Conservation (phyloP, 2,888 invertebrate genomes). For the Parasteatoda lunata region DNA sequence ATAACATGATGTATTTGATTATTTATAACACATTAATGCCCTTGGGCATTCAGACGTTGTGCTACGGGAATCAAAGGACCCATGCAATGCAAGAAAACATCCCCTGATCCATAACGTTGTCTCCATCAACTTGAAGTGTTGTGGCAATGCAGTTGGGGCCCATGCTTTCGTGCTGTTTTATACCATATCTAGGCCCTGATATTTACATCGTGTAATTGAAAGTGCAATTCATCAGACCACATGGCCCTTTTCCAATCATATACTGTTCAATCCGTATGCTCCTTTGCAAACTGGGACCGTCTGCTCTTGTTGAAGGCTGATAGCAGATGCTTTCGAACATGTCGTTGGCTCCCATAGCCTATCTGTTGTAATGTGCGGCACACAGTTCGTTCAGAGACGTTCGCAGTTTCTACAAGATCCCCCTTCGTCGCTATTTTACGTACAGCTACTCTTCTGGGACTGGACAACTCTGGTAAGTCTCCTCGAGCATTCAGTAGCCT, state of each 20-base stretch:
- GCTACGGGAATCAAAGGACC: neutral
- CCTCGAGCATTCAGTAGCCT: constrained; percentile 25
- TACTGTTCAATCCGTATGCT: neutral
- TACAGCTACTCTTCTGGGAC: neutral
- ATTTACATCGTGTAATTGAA: neutral
- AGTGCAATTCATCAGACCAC: no score
- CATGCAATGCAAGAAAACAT: neutral
- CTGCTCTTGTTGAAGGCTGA: constrained; percentile 3
- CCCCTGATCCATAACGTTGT: neutral
- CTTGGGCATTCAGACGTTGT: neutral
- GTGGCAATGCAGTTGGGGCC: no score
- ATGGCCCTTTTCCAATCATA: neutral
- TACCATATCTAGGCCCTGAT: neutral
- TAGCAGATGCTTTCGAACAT: constrained; percentile 22
- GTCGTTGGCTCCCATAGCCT: neutral
- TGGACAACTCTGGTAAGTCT: constrained; percentile 11
- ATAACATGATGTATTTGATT: neutral
- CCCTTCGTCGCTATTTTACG: constrained; percentile 16
- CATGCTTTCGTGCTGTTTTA: neutral
- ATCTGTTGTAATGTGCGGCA: no score
- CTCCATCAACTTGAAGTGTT: neutral
- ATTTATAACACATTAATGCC: neutral
- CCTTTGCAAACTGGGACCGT: neutral
- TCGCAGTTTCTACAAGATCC: constrained; percentile 1
- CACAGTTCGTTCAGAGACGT: neutral